These are phyloP conservation scores for Aegotheles bennettii DNA, from an alignment of 2,113 vertebrate species.

Conservation along the genomic window DNA sequence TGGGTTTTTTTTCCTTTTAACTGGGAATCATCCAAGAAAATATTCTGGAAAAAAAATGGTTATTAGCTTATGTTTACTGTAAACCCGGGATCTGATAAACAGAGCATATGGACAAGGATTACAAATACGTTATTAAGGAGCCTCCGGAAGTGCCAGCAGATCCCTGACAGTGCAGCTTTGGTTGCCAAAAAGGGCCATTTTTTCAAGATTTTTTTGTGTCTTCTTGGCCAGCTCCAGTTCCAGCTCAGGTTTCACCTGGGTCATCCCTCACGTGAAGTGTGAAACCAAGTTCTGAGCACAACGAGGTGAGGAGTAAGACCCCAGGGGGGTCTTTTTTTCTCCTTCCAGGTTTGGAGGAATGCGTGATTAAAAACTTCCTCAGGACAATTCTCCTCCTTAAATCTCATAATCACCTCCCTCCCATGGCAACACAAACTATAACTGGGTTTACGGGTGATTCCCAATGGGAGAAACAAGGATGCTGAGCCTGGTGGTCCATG, in stretches of 20 bases:
- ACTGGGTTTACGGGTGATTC: neutral
- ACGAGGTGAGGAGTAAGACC: rapidly evolving
- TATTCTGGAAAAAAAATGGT: neutral
- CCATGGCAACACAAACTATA: neutral
- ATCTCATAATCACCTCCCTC: neutral
- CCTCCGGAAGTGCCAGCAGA: constrained; percentile 29
- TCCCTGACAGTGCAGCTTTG: neutral
- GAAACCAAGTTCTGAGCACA: neutral
- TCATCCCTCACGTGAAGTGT: neutral
- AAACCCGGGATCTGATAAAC: neutral
- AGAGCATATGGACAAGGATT: neutral
- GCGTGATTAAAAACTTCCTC: neutral
- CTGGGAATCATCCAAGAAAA: constrained; percentile 15
- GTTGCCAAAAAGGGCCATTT: constrained; percentile 17
- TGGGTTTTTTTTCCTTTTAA: neutral
- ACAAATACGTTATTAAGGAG: constrained; percentile 12
- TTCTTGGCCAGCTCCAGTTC: neutral
- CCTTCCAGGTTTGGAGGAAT: neutral
- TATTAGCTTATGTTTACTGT: constrained; percentile 40
- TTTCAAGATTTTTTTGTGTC: neutral
- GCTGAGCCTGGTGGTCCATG: neutral
- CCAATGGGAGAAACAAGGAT: neutral
- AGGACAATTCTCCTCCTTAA: neutral
- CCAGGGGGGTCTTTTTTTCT: neutral
- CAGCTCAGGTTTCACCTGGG: neutral